Evolutionary conservation across 2,113 vertebrate genomes (phyloP).

Genomic region (Microtus oregoni): DNA sequence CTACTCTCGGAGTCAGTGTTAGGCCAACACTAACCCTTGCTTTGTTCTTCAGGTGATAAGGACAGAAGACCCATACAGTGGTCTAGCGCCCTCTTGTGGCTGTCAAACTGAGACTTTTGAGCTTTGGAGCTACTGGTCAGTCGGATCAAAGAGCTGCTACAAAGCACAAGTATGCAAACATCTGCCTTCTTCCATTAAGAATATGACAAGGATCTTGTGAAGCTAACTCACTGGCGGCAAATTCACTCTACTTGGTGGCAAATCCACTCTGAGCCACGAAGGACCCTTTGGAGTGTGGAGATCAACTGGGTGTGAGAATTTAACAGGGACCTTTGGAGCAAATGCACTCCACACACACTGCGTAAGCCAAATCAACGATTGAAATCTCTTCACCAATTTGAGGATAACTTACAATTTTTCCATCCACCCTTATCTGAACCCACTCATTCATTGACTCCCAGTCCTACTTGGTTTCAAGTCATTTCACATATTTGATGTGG

Average conservation of each 20-base stretch:
- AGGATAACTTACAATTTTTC: neutral
- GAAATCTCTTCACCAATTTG: constrained; percentile 7
- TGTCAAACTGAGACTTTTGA: constrained; percentile 35
- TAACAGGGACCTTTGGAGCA: neutral
- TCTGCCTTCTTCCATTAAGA: neutral
- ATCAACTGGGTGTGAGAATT: neutral
- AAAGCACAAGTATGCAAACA: neutral
- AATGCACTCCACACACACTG: neutral
- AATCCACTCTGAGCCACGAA: neutral
- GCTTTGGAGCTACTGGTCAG: neutral
- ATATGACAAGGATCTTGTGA: neutral
- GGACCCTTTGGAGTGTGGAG: neutral
- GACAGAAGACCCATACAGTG: constrained; percentile 69
- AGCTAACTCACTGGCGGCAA: neutral
- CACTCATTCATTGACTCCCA: neutral
- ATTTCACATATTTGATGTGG: neutral
- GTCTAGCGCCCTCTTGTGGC: constrained; percentile 84
- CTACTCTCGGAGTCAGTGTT: neutral
- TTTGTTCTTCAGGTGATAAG: constrained; percentile 40
- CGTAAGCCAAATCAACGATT: neutral
- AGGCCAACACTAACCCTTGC: neutral
- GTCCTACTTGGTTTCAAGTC: neutral
- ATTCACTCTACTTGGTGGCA: too few relatives aligned
- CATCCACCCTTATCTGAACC: neutral
- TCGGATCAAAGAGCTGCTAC: neutral